Evolutionary conservation across 2,797 vertebrate species (phyloP).

Genomic region (Hippoglossus hippoglossus): DNA sequence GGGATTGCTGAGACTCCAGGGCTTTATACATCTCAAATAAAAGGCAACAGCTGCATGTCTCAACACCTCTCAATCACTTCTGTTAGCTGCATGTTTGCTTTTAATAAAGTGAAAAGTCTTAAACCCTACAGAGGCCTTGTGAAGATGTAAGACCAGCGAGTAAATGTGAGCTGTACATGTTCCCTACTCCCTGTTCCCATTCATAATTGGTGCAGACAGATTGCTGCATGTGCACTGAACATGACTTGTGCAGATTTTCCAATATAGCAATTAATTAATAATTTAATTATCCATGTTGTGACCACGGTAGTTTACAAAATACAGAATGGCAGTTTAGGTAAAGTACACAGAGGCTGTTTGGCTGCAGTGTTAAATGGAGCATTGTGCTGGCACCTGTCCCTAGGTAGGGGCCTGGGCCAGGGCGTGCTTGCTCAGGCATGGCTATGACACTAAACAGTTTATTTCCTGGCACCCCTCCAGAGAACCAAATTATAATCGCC

Average conservation of each 20-base stretch:
- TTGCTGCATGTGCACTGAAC: background rate
- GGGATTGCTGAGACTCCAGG: constrained; percentile 82
- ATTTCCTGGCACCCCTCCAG: constrained; percentile 72
- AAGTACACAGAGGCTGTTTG: constrained; percentile 56
- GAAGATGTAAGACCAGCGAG: constrained; percentile 7
- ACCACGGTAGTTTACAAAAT: constrained; percentile 37
- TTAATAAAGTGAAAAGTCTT: constrained; percentile 70
- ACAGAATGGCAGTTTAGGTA: constrained; percentile 34
- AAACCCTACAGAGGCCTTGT: constrained; percentile 35
- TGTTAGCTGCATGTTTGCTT: constrained; percentile 77
- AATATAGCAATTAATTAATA: constrained; percentile 17
- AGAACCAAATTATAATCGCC: constrained; percentile 71
- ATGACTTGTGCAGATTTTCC: background rate
- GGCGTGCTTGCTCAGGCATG: constrained; percentile 63
- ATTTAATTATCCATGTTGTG: constrained; percentile 44
- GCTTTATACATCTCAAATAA: constrained; percentile 88
- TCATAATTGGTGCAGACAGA: background rate
- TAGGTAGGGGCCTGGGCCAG: constrained; percentile 44
- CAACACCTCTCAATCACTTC: constrained; percentile 80
- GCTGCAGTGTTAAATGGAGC: constrained; percentile 75
- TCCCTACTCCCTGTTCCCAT: background rate
- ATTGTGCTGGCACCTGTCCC: constrained; percentile 70
- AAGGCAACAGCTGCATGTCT: constrained; percentile 86
- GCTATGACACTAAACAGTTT: constrained; percentile 73
- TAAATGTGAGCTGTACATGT: constrained; percentile 22